Base-by-base conservation (phyloP, 2,797 vertebrate species). In the Danio choprae region DNA sequence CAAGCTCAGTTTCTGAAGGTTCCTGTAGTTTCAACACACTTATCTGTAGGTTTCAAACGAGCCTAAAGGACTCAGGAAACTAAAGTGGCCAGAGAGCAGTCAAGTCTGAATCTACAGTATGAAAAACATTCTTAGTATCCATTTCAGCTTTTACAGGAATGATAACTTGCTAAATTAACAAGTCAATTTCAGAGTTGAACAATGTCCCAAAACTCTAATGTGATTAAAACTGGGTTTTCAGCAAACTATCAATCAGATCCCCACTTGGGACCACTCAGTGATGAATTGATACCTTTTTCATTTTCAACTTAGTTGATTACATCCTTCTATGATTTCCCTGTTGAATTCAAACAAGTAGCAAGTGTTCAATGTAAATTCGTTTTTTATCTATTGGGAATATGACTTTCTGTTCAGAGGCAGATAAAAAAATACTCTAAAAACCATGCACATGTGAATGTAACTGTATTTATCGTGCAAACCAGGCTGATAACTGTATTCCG, bases 311-410 rank as follows among this genome's bases (percentile, higher is more conserved):
- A 0, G 11, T 11, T 77, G 62, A 77, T 67, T 44, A 44, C 16
- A 44, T 58, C 15, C 16, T 46, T 15, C 13, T 75, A 7, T 55
- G 22, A 46, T 58, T 68, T 58, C 53, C 53, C 22, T 18, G 41
- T 55, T 58, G 6, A 77, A 46, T 65, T 76, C 16, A 51, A 63
- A 51, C 60, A 53, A 75, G 64, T 43, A 16, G 18, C 5, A 4
- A 41, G n/a, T 11, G 62, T 20, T 41, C 38, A 75, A 51, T 20
- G 20, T 76, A 64, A 64, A 58, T 46, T 67, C 0, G 53, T 0
- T 63, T 55, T 67, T 55, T 55, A 65, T 20, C 41, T 41, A 41
- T 5, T n/a, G 41, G 70, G 70, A 73, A 46, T 60, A 29, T 73
- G 36, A 48, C 22, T 67, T 67, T 67, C 41, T 77, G 9, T 36